Evolutionary conservation across 2,113 vertebrate species (phyloP), one percentile per base, ranked within the genome.

Genomic region (Hyla sarda): DNA sequence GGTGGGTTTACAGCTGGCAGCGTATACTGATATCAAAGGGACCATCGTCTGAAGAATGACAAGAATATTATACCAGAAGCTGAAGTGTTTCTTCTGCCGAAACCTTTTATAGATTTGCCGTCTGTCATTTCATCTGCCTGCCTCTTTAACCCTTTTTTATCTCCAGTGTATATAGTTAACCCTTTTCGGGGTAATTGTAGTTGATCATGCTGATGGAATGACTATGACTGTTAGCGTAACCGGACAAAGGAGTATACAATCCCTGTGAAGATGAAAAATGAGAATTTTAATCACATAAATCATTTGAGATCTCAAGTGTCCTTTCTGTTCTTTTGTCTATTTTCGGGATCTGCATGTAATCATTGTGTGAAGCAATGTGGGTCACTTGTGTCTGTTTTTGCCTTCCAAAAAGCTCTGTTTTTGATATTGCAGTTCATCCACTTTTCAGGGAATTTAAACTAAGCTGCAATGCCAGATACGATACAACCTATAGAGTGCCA

Each of bases 261-360:
- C 2, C 56, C 16, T 47, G 56, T 81, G 78, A 65, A 62, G 78
- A 34, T n/a, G 47, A 25, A 77, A 54, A 32, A 28, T 41, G 28
- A 80, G n/a, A 21, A 45, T 62, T 47, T 62, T 54, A 77, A 19
- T 17, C 45, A 76, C 28, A 48, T 52, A 76, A 76, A 76, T n/a
- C 16, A 7, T 12, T 5, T 0, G 34, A 21, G 9, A 77, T 25
- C 45, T 5, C 7, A 4, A 25, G 9, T 54, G 17, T 77, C 3
- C 48, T 34, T 77, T 23, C 8, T 50, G 1, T 50, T 8, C 1
- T 45, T 45, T 73, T 10, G 8, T 23, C 41, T 73, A 1, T 21
- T 37, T 41, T 2, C 12, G 69, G 19, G 19, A 41, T 17, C 65
- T 34, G 60, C 12, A 17, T 67, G 21, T 13, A 62, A 0, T 25